Evolutionary conservation across 2,888 invertebrate genomes (phyloP).

Genomic region (Chloroclystis v-ata): DNA sequence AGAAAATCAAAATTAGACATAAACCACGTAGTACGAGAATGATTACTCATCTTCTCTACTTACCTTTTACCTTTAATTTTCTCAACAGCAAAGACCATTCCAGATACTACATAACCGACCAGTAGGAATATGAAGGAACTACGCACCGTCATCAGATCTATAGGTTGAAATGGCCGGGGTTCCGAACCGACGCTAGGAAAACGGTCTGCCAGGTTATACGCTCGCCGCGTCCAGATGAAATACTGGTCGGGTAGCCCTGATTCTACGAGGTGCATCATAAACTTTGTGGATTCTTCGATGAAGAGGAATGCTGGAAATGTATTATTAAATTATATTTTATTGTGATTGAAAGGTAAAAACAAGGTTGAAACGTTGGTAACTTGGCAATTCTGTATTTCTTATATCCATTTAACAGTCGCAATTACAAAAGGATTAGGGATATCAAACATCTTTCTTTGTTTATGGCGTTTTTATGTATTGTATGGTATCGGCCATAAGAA

Average conservation of each 20-base stretch:
- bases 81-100: constrained; percentile 37
- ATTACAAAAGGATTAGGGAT: no score
- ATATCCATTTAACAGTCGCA: no score
- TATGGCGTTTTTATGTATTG: no score
- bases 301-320: constrained; percentile 45
- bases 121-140: constrained; percentile 37
- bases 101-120: constrained; percentile 36
- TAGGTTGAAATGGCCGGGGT: constrained; percentile 32
- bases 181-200: constrained; percentile 18
- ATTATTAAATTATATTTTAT: no score
- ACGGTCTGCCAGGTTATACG: constrained; percentile 28
- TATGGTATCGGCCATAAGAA: no score
- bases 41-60: background rate
- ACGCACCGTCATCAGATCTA: constrained; percentile 33
- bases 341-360: no score
- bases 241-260: constrained; percentile 46
- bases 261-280: constrained; percentile 41
- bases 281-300: constrained; percentile 31
- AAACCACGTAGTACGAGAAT: no score
- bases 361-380: no score
- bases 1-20: no score
- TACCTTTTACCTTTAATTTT: background rate
- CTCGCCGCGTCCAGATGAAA: constrained; percentile 44
- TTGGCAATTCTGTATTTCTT: no score
- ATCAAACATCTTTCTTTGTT: no score